These are phyloP conservation scores for Onychorhynchus coronatus DNA, from an alignment of 2,113 vertebrate species.

Conservation along the genomic window DNA sequence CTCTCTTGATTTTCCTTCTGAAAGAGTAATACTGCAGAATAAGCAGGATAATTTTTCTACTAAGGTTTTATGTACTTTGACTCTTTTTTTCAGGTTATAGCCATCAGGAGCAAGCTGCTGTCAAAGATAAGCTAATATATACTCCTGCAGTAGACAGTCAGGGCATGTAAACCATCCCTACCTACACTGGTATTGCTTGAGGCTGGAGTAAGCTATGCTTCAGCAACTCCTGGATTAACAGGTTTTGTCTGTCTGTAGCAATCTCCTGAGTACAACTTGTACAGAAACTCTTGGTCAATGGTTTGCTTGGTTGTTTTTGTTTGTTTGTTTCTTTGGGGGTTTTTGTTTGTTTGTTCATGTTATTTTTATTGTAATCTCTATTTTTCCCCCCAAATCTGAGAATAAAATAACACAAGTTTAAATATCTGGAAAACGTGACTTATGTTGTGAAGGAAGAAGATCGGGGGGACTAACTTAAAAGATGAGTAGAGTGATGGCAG, in stretches of 20 bases:
- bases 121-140: conserved; percentile 54
- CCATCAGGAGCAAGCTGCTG: conserved; percentile 53
- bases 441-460: neutral
- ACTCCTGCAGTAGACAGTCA: conserved; percentile 27
- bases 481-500: neutral
- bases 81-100: conserved; percentile 39
- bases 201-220: conserved; percentile 54
- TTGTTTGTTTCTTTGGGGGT: neutral
- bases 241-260: conserved; percentile 52
- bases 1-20: neutral
- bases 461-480: neutral
- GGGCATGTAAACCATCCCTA: conserved; percentile 6
- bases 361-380: neutral
- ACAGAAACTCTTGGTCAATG: neutral
- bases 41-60: conserved; percentile 23
- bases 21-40: neutral
- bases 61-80: conserved; percentile 11
- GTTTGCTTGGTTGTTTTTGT: neutral
- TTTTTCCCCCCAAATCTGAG: neutral
- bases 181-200: conserved; percentile 36
- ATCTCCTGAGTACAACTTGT: neutral
- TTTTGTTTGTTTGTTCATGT: too few relatives aligned
- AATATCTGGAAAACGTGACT: neutral
- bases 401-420: neutral
- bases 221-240: conserved; percentile 49